Conservation (phyloP, 2,797 vertebrate genomes). For the Melopsittacus undulatus region DNA sequence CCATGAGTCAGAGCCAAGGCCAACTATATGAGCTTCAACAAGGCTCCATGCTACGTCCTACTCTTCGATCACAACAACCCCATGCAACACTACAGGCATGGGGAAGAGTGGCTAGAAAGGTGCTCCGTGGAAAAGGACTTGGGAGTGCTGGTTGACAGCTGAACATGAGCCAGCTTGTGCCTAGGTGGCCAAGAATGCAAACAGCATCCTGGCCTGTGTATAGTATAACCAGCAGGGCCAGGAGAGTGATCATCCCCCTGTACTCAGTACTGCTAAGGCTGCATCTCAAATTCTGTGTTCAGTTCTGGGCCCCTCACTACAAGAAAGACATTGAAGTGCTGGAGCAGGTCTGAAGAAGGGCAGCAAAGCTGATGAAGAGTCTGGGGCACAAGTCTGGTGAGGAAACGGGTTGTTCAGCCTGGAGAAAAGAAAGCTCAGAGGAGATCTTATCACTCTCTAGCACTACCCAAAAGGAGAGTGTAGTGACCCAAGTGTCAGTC, state of each 20-base stretch:
- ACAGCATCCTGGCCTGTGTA: not conserved
- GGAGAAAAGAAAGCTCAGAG: not conserved
- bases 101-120: not conserved
- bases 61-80: not conserved
- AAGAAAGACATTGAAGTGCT: not conserved
- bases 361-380: not conserved
- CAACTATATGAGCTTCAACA: not conserved
- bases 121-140: not conserved
- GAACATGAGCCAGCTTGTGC: not conserved
- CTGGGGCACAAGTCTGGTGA: not conserved
- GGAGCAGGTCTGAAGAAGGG: not conserved
- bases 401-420: not conserved
- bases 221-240: not conserved
- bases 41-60: not conserved
- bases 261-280: not conserved
- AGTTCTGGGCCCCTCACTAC: not conserved
- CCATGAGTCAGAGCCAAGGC: not conserved
- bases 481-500: rapidly evolving
- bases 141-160: not conserved
- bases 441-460: not conserved
- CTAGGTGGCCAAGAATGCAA: not conserved
- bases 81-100: not conserved
- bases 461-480: not conserved
- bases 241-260: no score
- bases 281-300: not conserved